These are phyloP conservation scores for Podarcis raffonei DNA, from an alignment of 2,113 vertebrate genomes.

Conservation along the genomic window DNA sequence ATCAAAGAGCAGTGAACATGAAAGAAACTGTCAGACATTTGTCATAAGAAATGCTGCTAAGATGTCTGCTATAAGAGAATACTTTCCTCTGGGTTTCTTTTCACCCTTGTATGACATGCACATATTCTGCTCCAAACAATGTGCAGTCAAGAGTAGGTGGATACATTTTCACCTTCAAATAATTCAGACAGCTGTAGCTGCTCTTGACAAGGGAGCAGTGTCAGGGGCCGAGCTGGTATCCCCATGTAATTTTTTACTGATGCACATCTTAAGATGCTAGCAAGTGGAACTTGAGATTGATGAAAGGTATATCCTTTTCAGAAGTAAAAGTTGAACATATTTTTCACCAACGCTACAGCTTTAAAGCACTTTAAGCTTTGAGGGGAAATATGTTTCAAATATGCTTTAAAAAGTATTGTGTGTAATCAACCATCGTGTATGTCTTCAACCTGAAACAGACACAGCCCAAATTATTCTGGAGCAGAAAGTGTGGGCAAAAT, in stretches of 20 bases:
- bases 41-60: not conserved
- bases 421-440: no score
- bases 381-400: no score
- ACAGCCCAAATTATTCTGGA: no score
- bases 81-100: not conserved
- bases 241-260: not conserved
- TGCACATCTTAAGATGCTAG: not conserved
- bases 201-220: not conserved
- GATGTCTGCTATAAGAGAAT: not conserved
- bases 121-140: not conserved
- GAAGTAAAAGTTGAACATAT: no score
- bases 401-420: no score
- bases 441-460: no score
- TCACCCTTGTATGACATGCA: not conserved
- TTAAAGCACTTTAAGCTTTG: no score
- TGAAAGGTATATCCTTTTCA: no score
- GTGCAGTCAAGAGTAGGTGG: not conserved
- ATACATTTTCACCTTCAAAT: not conserved
- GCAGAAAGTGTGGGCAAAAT: no score
- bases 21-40: constrained; percentile 23
- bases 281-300: not conserved
- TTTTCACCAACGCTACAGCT: no score
- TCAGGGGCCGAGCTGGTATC: not conserved
- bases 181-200: not conserved
- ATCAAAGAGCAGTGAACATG: constrained; percentile 17